These are phyloP conservation scores for Gymnarchus niloticus DNA, from an alignment of 2,113 vertebrate species.

Conservation along the genomic window DNA sequence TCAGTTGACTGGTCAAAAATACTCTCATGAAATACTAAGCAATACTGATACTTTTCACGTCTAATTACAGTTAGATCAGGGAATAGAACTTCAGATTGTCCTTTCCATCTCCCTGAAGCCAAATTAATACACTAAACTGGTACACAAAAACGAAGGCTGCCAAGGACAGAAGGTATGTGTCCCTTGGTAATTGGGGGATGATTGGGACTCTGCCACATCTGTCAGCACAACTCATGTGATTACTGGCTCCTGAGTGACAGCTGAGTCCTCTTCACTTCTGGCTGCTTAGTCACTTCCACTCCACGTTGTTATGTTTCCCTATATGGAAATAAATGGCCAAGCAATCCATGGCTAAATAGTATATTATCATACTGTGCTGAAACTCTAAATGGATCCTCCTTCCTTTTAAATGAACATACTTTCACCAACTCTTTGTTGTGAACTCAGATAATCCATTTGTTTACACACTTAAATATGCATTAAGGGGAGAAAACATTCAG, in stretches of 20 bases:
- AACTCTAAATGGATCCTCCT: not conserved
- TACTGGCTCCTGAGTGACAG: slow-evolving; percentile 16
- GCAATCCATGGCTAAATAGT: slow-evolving; percentile 9
- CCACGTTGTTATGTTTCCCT: slow-evolving; percentile 7
- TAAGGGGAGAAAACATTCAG: slow-evolving; percentile 7
- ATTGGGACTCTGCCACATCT: slow-evolving; percentile 3
- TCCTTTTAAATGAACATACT: not conserved
- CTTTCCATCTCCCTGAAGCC: not conserved
- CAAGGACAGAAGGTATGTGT: not conserved
- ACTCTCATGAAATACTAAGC: not conserved
- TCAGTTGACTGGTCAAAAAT: not conserved
- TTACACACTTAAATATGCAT: slow-evolving; percentile 16
- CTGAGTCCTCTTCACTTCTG: not conserved
- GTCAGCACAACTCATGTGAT: not conserved
- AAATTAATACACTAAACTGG: not conserved
- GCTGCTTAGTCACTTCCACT: not conserved
- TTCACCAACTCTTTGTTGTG: slow-evolving; percentile 4
- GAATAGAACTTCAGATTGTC: not conserved
- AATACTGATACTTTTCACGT: not conserved
- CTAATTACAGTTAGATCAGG: not conserved
- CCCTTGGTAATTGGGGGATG: not conserved
- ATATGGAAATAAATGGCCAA: slow-evolving; percentile 10
- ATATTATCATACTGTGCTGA: not conserved
- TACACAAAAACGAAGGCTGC: not conserved
- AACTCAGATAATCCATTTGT: not conserved